Base-by-base conservation (phyloP, 2,888 invertebrate species). In the Phytoseiulus persimilis region DNA sequence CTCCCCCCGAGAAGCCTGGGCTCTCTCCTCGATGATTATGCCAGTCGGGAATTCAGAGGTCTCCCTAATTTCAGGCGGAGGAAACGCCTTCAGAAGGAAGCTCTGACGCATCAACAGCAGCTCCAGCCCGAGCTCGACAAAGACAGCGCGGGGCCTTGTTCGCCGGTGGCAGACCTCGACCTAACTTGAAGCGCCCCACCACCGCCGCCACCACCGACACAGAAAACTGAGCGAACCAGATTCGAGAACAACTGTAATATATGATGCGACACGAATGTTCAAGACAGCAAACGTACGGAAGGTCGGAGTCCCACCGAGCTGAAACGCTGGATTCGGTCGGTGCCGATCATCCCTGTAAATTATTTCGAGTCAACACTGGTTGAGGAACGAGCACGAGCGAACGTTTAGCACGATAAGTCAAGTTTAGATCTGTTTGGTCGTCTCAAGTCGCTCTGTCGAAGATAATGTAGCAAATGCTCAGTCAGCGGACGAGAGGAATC, bases 101-200 rank as follows among this genome's bases (percentile, higher is more conserved):
- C 11, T 28, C 32, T 9, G 31, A 33, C 11, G 87, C 32, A 23
- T 32, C 87, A 0, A 87, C 87, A 33, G 32, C 87, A 33, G 87
- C 39, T 39, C 87, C 87, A 11, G n/a, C 87, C 0, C 87, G 87
- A 23, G 32, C 87, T 87, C 87, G 87, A 6, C 87, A 87, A 33
- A 87, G 87, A 45, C 87, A 87, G 33, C 87, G 87, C 0, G 87
- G 87, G 28, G 87, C 87, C 9, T 33, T 87, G 0, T 87, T 87
- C 32, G 87, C 87, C 32, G 45, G 45, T 87, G 33, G 33, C 18
- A 33, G 87, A 32, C 87, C 87, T 31, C 87, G 87, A 87, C 87
- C 87, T 5, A 87, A 87, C 33, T 33, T 87, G 87, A 33, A 45
- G 28, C 87, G 87, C 6, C 87, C 87, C 0, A 23, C 33, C 0